phyloP scores from a whole-genome alignment of 1,140 invertebrate species.

The Eulimnadia texana region DNA sequence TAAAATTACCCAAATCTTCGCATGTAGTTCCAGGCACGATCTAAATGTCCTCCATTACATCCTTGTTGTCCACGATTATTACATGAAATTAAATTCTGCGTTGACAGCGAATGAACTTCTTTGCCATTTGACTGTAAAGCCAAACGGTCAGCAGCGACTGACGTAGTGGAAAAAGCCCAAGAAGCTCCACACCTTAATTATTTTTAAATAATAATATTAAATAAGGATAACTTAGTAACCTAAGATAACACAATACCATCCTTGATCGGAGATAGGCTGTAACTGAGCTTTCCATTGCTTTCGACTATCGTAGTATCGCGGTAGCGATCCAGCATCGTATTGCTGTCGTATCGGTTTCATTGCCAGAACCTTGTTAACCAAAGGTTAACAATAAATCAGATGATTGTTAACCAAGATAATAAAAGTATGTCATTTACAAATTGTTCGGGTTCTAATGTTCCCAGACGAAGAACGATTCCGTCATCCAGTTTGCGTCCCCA shows the following conservation, averaged over 20 bases:
- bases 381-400: no score
- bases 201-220: neutral
- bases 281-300: conserved; percentile 55
- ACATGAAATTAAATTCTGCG: conserved; percentile 75
- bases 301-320: conserved; percentile 55
- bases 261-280: conserved; percentile 63
- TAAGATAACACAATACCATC: conserved; percentile 43
- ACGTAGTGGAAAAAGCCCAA: conserved; percentile 77
- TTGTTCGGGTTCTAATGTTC: conserved; percentile 42
- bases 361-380: conserved; percentile 45
- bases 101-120: conserved; percentile 51
- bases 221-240: neutral
- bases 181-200: conserved; percentile 51
- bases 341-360: conserved; percentile 51
- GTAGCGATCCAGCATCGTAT: conserved; percentile 36
- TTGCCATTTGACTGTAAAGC: conserved; percentile 65
- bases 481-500: conserved; percentile 67
- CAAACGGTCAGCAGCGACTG: conserved; percentile 46
- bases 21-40: conserved; percentile 78
- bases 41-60: conserved; percentile 73
- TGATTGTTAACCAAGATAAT: no score
- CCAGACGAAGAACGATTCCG: conserved; percentile 56
- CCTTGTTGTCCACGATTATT: conserved; percentile 56
- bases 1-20: conserved; percentile 61
- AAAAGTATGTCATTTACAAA: conserved; percentile 26